Percentiles rank a stretch among this genome's conserved stretches.
Conservation (phyloP, 2,113 vertebrate species). For the Chrysemys picta region DNA sequence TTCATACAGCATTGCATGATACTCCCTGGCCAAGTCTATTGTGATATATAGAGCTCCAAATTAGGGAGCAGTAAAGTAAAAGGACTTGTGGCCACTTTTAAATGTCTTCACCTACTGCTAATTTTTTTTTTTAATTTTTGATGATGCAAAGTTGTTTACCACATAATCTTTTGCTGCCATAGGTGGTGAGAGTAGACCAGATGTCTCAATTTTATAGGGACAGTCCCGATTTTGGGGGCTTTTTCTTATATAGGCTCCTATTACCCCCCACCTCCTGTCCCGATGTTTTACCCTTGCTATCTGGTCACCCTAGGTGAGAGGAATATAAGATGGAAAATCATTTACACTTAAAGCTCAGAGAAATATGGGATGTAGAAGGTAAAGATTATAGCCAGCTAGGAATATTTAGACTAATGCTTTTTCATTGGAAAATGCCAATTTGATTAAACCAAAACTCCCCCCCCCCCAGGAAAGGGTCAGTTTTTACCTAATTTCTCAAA, state of each 20-base stretch:
- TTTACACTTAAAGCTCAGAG: neutral
- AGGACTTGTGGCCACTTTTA: neutral
- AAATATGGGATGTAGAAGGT: neutral
- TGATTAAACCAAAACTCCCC: too few species aligned
- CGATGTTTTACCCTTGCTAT: too few species aligned
- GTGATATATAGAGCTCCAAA: neutral
- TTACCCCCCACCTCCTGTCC: too few species aligned
- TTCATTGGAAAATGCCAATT: too few species aligned
- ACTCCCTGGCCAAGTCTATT: fast-evolving
- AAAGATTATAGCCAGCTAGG: too few species aligned
- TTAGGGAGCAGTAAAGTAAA: neutral
- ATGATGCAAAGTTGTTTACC: neutral
- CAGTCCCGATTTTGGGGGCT: too few species aligned
- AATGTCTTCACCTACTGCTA: neutral
- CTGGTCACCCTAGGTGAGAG: neutral
- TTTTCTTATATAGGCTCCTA: too few species aligned
- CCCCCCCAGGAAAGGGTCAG: too few species aligned
- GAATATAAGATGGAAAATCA: neutral
- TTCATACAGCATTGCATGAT: neutral
- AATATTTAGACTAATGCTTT: too few species aligned
- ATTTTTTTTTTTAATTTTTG: fast-evolving
- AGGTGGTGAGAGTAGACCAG: neutral
- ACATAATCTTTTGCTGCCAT: too few species aligned
- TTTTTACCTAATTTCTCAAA: too few species aligned
- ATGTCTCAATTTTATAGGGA: too few species aligned